Base-by-base conservation (phyloP, 2,113 vertebrate species). In the Sinosuthora webbiana region DNA sequence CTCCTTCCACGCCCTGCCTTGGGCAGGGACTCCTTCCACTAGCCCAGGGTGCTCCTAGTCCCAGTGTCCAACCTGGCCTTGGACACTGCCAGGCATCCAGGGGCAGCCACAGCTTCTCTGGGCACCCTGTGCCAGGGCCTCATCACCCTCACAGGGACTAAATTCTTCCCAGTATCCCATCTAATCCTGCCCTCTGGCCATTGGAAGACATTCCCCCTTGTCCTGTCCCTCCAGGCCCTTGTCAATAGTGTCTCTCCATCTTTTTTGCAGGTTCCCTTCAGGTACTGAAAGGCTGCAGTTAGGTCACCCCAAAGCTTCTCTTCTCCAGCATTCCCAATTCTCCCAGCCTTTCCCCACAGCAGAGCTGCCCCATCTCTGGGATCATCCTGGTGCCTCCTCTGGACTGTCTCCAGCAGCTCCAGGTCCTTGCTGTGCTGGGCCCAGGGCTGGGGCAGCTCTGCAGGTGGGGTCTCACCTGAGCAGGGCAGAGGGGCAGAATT, bases 41-140 rank as follows among this genome's bases (percentile, higher is more conserved):
- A 0, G 0, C 37, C 37, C 12, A 53, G 10, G 8, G 0, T 62
- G 33, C 28, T 78, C 55, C 55, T 33, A 69, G 39, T 1, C 19
- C 22, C 1, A 0, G 17, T 44, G 44, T 69, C 39, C 55, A 87
- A 0, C 28, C 64, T n/a, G 55, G 74, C 47, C 39, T 70, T 2
- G 64, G 14, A 9, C 33, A 19, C 39, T 39, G 0, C 30, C 53
- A 60, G 63, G 30, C 20, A 35, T 55, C 19, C 60, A 49, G 30
- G 45, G 45, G 3, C 39, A 53, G 30, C 33, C 39, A 25, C 62
- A 68, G 70, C 53, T 64, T 0, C 67, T 13, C 39, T 60, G 62
- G 33, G 28, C 6, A 45, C 1, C 19, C 60, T 67, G 31, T 39
- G 12, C 44, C 39, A 60, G 15, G 28, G 28, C 20, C 45, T 47